These are phyloP conservation scores for Piezodorus guildinii DNA, from an alignment of 1,140 invertebrate genomes.

Conservation along the genomic window DNA sequence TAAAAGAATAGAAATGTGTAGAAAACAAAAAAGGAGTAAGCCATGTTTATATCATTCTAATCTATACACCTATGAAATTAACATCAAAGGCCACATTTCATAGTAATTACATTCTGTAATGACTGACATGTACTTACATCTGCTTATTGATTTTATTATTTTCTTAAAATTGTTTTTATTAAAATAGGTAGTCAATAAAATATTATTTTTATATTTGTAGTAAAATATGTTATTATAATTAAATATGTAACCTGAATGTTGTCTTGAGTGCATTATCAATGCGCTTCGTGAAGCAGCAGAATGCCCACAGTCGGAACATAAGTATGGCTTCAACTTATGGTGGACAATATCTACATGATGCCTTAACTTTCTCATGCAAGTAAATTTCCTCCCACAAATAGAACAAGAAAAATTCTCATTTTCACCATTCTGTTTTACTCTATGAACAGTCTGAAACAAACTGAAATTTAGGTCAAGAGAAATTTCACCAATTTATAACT, in stretches of 20 bases:
- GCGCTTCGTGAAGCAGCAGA: constrained; percentile 46
- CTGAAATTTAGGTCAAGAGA: neutral
- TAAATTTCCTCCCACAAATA: constrained; percentile 48
- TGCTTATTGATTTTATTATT: no score
- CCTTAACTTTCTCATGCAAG: constrained; percentile 43
- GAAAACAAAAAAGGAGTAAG: no score
- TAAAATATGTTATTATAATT: no score
- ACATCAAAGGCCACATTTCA: no score
- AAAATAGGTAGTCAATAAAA: no score
- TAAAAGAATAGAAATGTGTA: no score
- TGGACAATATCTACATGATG: constrained; percentile 53
- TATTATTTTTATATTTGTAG: no score
- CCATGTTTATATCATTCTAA: no score
- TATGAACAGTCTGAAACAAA: constrained; percentile 29
- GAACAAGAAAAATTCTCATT: constrained; percentile 38
- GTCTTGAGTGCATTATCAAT: constrained; percentile 57
- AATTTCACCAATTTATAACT: neutral
- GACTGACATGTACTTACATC: no score
- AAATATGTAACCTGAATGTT: constrained; percentile 47
- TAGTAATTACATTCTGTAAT: no score
- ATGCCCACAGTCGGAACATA: constrained; percentile 62
- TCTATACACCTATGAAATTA: no score
- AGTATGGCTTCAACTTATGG: constrained; percentile 51
- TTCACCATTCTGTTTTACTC: constrained; percentile 25
- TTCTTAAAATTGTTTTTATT: no score